Conservation (phyloP, 2,797 vertebrate genomes). For the Chanos chanos region DNA sequence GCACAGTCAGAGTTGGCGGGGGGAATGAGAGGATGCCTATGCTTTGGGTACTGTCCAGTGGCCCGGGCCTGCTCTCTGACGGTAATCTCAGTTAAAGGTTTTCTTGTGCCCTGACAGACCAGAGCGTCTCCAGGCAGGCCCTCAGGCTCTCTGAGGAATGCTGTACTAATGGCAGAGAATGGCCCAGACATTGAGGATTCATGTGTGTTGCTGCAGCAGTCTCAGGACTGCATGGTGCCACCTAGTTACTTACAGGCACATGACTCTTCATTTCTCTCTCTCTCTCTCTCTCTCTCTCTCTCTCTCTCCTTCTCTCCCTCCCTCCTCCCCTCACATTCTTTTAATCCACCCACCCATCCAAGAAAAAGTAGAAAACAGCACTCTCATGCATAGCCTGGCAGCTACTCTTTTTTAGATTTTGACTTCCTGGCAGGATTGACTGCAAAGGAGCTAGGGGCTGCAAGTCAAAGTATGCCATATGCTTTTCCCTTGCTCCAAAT, state of each 20-base stretch:
- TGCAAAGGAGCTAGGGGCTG: too few relatives aligned
- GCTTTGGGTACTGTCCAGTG: slow-evolving; percentile 18
- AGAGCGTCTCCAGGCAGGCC: slow-evolving; percentile 3
- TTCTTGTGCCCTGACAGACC: neutral
- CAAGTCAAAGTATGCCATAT: too few relatives aligned
- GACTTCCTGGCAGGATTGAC: too few relatives aligned
- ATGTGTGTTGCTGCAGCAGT: slow-evolving; percentile 18
- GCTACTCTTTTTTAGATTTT: too few relatives aligned
- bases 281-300: neutral
- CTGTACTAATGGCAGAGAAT: slow-evolving; percentile 14
- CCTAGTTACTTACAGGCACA: neutral
- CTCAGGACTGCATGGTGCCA: neutral
- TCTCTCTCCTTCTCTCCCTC: neutral
- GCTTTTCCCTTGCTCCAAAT: too few relatives aligned
- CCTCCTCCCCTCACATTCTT: neutral
- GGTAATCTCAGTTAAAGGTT: neutral
- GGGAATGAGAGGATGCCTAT: neutral
- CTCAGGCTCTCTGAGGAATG: slow-evolving; percentile 2
- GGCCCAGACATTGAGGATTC: slow-evolving; percentile 19
- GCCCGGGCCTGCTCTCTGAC: slow-evolving; percentile 15
- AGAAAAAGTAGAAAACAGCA: slow-evolving; percentile 6
- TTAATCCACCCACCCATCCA: neutral
- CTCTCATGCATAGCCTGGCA: too few relatives aligned
- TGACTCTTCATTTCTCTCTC: neutral
- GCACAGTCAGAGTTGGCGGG: too few relatives aligned